phyloP scores from a whole-genome alignment of 2,797 vertebrate species.

The Esox masquinongy region DNA sequence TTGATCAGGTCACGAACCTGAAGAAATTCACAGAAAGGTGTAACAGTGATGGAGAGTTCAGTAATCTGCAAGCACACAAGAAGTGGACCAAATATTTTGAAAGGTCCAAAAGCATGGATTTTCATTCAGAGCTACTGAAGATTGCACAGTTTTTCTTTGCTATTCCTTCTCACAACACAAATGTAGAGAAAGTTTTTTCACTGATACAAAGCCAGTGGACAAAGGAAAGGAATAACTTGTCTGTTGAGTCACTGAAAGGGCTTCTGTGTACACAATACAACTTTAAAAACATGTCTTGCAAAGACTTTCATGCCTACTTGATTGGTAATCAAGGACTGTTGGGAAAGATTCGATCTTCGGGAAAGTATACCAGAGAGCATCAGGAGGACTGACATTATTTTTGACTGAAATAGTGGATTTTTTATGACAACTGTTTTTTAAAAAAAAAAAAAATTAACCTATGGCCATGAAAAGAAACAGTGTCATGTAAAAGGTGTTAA shows the following conservation, averaged over 20 bases:
- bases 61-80: conserved; percentile 20
- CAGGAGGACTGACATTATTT: conserved; percentile 9
- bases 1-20: conserved; percentile 41
- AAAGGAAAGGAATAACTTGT: conserved; percentile 6
- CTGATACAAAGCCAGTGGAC: conserved; percentile 37
- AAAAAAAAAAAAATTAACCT: too few relatives aligned
- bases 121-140: conserved; percentile 22
- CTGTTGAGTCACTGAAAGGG: neutral
- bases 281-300: conserved; percentile 23
- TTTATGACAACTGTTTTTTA: too few relatives aligned
- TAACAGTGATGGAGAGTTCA: conserved; percentile 25
- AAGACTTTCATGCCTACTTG: conserved; percentile 29
- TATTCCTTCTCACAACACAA: conserved; percentile 26
- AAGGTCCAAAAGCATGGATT: conserved; percentile 24
- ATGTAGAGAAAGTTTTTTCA: conserved; percentile 30
- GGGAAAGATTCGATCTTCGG: conserved; percentile 21
- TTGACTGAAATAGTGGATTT: neutral
- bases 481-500: conserved; percentile 4
- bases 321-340: conserved; percentile 16
- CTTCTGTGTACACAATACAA: conserved; percentile 23
- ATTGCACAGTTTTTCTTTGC: conserved; percentile 16
- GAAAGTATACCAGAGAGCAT: conserved; percentile 7
- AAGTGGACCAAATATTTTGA: conserved; percentile 39
- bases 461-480: conserved; percentile 2
- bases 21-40: conserved; percentile 38